Evolutionary conservation across 1,140 invertebrate species (phyloP), one percentile per base, ranked within the genome.

Genomic region (Drosophila takahashii): DNA sequence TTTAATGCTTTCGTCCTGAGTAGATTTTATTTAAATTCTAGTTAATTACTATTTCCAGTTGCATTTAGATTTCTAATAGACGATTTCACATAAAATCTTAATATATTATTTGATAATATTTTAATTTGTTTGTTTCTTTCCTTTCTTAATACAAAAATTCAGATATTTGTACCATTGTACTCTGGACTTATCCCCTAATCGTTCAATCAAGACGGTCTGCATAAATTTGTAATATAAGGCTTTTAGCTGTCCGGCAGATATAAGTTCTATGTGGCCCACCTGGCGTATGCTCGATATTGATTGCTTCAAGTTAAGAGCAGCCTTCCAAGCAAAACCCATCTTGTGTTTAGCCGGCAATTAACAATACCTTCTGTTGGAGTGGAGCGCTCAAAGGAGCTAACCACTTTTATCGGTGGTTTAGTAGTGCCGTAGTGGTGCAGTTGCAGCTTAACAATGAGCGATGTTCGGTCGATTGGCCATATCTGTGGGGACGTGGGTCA

Each of bases 231-330:
- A 47, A 48, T 70, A 47, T 56, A 34, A 44, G 64, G 50, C 50
- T 69, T 69, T 69, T n/a, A 37, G 66, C 64, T 70, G 66, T 69
- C 50, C 50, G 8, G 36, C 50, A 32, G 50, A 18, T 13, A 22
- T 56, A 70, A 70, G 64, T 50, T 69, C 50, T 70, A 27, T 10
- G 44, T 11, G 67, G 67, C 36, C 29, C 42, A 70, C 64, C 67
- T 42, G 67, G 67, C 67, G 66, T 39, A 71, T 58, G 13, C 69
- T 72, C 44, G 44, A 72, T 72, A 72, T 72, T 72, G 69, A 71
- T 71, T 70, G 58, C 67, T 27, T 9, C 44, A 47, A 36, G 47
- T 34, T 36, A 16, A 15, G 22, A 11, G 4, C 6, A 6, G 13
- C 9, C 13, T 26, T 13, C 4, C 32, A 36, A 6, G 56, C 32